A percentile compares a stretch with the other conserved stretches of the same genome.
Evolutionary conservation across 1,140 invertebrate genomes (phyloP).

Genomic region (Drosophila bipectinata): DNA sequence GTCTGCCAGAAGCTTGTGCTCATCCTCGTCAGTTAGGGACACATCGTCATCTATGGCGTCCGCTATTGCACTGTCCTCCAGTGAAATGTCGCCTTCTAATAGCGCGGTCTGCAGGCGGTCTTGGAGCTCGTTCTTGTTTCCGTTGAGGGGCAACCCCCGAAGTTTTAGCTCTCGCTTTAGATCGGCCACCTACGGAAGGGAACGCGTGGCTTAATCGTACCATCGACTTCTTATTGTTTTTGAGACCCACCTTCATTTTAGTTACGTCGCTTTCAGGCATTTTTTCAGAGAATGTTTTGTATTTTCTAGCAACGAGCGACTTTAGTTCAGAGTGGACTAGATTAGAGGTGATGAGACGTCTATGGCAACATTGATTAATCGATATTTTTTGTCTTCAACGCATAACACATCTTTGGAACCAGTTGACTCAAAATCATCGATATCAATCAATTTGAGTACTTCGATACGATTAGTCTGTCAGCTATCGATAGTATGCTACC

Average conservation of each 20-base stretch:
- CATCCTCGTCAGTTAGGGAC: conserved; percentile 72
- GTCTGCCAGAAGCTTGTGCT: conserved; percentile 64
- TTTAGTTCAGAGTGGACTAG: background rate
- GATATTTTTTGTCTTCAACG: background rate
- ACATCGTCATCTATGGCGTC: conserved; percentile 81
- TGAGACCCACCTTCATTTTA: conserved; percentile 77
- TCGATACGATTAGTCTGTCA: no score
- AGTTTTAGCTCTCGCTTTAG: conserved; percentile 91
- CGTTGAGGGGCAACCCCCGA: conserved; percentile 89
- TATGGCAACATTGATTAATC: background rate
- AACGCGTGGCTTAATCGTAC: conserved; percentile 30
- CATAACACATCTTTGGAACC: no score
- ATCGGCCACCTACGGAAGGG: conserved; percentile 86
- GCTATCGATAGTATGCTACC: no score
- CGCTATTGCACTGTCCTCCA: conserved; percentile 85
- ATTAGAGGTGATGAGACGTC: background rate
- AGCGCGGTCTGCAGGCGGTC: conserved; percentile 89
- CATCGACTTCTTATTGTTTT: background rate
- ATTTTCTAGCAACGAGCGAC: background rate
- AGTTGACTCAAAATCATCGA: no score
- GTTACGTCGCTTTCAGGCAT: conserved; percentile 81
- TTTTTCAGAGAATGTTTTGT: conserved; percentile 30
- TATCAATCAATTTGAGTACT: no score
- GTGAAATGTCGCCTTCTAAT: conserved; percentile 84
- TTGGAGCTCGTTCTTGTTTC: conserved; percentile 92